Evolutionary conservation across 2,113 vertebrate genomes (phyloP).

Genomic region (Brachyistius frenatus): DNA sequence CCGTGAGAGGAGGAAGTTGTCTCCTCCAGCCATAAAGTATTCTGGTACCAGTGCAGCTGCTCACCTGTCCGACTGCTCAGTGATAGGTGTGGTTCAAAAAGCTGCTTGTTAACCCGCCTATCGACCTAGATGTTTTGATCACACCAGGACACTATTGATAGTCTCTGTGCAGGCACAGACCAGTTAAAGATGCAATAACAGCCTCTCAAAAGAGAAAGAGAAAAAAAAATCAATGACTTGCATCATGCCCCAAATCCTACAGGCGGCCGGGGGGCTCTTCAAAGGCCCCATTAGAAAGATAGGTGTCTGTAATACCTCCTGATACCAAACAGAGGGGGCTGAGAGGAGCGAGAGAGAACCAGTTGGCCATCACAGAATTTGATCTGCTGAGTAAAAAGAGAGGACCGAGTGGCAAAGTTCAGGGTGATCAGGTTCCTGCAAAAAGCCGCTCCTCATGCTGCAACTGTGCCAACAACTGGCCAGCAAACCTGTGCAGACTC

Average conservation of each 20-base stretch:
- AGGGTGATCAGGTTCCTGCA: conserved; percentile 62
- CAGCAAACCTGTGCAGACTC: neutral
- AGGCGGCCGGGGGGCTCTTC: conserved; percentile 52
- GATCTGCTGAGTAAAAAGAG: conserved; percentile 61
- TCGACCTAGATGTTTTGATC: conserved; percentile 73
- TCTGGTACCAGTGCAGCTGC: conserved; percentile 46
- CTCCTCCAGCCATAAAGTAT: conserved; percentile 29
- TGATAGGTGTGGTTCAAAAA: conserved; percentile 58
- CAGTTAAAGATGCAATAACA: conserved; percentile 77
- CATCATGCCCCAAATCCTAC: conserved; percentile 75
- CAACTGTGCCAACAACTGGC: conserved; percentile 35
- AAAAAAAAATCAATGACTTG: conserved; percentile 70
- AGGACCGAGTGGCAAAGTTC: conserved; percentile 63
- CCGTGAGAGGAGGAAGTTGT: conserved; percentile 52
- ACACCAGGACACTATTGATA: conserved; percentile 66
- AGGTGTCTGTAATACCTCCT: conserved; percentile 62
- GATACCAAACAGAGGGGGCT: conserved; percentile 52
- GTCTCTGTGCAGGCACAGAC: conserved; percentile 53
- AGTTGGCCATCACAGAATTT: conserved; percentile 67
- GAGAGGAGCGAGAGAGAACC: conserved; percentile 37
- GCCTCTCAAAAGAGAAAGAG: conserved; percentile 58
- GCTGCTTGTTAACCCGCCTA: conserved; percentile 69
- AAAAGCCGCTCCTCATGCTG: conserved; percentile 14
- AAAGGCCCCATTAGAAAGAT: conserved; percentile 67
- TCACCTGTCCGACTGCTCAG: conserved; percentile 56